Conservation (phyloP, 2,113 vertebrate genomes). For the Apteryx mantelli region DNA sequence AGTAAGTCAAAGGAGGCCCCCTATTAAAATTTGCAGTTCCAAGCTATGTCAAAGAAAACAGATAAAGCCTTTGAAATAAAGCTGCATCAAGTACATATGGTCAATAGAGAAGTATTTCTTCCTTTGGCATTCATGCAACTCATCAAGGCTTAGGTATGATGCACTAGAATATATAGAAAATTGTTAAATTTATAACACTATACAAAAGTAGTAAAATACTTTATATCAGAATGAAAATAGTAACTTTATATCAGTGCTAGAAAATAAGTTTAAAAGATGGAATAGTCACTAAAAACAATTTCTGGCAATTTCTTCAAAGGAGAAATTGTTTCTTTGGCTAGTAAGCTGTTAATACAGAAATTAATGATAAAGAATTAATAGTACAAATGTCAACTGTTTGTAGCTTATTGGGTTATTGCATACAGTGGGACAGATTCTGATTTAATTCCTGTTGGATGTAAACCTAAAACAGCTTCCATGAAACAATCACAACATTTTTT, state of each 20-base stretch:
- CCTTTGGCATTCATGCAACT: background rate
- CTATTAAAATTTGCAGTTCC: background rate
- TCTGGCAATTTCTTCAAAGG: background rate
- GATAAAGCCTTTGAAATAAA: background rate
- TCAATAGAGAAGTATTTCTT: background rate
- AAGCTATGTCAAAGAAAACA: background rate
- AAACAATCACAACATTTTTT: background rate
- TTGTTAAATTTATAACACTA: background rate
- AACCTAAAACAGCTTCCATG: background rate
- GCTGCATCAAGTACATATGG: background rate
- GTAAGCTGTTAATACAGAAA: background rate
- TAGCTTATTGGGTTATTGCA: background rate
- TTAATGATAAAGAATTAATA: background rate
- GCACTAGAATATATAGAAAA: background rate
- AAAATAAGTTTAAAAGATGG: background rate
- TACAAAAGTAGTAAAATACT: background rate
- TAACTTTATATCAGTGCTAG: background rate
- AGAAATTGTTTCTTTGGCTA: background rate
- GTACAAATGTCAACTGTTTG: background rate
- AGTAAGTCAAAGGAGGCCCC: background rate
- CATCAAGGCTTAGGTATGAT: background rate
- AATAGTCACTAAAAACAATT: background rate
- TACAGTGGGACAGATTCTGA: background rate
- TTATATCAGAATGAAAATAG: background rate
- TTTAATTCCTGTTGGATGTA: background rate